These are phyloP conservation scores for Sepiola atlantica DNA, from an alignment of 2,888 invertebrate genomes.

Conservation along the genomic window DNA sequence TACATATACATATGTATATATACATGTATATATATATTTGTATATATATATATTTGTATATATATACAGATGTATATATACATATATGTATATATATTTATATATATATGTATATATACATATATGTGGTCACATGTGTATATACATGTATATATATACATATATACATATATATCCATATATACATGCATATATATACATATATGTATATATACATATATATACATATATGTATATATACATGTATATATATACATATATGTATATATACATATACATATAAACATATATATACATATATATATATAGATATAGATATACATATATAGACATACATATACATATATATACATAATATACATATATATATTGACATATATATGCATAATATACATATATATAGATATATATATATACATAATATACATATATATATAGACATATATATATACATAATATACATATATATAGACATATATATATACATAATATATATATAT, in stretches of 20 bases:
- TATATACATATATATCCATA: not conserved
- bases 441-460: too few species aligned
- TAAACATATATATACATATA: not conserved
- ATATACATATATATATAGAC: too few species aligned
- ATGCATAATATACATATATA: too few species aligned
- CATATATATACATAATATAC: not conserved
- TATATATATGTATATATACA: not conserved
- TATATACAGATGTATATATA: too few species aligned
- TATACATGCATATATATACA: not conserved
- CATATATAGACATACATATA: not conserved
- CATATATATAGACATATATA: too few species aligned
- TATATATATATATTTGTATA: too few species aligned
- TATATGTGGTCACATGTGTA: not conserved
- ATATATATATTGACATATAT: too few species aligned
- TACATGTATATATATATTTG: too few species aligned
- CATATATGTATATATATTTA: not conserved
- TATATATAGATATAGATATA: not conserved
- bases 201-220: not conserved
- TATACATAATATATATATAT: too few species aligned
- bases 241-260: not conserved
- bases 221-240: not conserved
- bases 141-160: not conserved
- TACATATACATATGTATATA: too few species aligned
- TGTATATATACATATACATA: not conserved
- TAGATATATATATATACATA: too few species aligned